phyloP scores from a whole-genome alignment of 2,888 invertebrate species.

The Ashinkailepas kermadecensis region DNA sequence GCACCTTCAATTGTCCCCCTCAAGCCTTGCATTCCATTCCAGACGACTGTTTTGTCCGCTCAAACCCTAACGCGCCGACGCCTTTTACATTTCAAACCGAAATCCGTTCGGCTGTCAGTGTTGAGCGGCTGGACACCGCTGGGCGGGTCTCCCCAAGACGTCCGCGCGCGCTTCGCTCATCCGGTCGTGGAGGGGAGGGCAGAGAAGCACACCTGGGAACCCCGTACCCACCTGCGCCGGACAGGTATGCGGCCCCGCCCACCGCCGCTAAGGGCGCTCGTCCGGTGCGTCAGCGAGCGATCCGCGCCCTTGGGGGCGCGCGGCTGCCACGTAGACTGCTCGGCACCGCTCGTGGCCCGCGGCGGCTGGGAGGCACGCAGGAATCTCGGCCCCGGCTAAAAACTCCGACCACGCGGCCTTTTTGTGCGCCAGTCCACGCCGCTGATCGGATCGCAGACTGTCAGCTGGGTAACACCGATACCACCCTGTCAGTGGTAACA shows the following conservation, averaged over 20 bases:
- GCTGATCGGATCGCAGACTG: too few relatives aligned
- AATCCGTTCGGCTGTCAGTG: too few relatives aligned
- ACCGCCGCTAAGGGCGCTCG: background rate
- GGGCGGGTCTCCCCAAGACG: too few relatives aligned
- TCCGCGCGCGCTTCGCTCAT: background rate
- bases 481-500: too few relatives aligned
- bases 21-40: too few relatives aligned
- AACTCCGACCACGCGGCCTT: background rate
- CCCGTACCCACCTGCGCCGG: constrained; percentile 1
- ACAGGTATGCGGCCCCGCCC: constrained; percentile 4
- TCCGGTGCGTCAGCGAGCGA: background rate
- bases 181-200: background rate
- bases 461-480: too few relatives aligned
- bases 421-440: background rate
- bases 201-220: background rate
- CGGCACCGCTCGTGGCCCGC: background rate
- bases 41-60: too few relatives aligned
- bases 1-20: too few relatives aligned
- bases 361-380: background rate
- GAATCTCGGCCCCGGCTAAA: background rate
- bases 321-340: background rate
- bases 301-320: background rate
- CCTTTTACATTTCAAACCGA: too few relatives aligned
- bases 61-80: too few relatives aligned
- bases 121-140: too few relatives aligned